phyloP scores from a whole-genome alignment of 2,797 vertebrate genomes.

The Poeciliopsis infans region DNA sequence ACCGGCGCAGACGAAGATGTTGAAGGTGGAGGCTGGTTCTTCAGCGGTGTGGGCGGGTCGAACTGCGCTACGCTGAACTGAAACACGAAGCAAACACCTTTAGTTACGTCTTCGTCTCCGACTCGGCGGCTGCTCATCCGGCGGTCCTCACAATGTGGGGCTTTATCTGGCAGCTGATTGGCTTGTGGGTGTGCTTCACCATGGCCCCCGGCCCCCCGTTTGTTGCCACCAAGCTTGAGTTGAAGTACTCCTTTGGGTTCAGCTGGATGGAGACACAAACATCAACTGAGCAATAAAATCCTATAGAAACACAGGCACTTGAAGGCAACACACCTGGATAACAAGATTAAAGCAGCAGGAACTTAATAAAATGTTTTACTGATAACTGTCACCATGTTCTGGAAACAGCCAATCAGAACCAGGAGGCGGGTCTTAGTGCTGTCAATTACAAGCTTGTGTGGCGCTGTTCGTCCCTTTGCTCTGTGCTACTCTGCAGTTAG shows the following conservation, averaged over 20 bases:
- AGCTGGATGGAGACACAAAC: conserved; percentile 19
- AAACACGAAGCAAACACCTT: not conserved
- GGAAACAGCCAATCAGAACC: too few species aligned
- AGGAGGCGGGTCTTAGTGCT: too few species aligned
- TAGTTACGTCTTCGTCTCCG: not conserved
- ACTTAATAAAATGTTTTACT: too few species aligned
- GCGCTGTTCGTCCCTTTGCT: too few species aligned
- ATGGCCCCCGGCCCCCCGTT: conserved; percentile 69
- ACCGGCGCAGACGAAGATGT: not conserved
- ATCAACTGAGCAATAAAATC: not conserved
- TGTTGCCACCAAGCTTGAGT: fast-evolving
- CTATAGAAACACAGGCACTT: not conserved
- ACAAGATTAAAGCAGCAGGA: too few species aligned
- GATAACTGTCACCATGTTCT: too few species aligned
- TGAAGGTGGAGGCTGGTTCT: not conserved
- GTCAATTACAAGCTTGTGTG: too few species aligned
- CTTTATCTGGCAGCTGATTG: conserved; percentile 24
- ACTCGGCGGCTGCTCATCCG: not conserved
- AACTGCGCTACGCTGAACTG: conserved; percentile 37
- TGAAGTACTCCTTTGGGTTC: not conserved
- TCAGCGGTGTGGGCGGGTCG: not conserved
- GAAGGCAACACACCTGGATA: not conserved
- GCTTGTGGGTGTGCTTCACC: conserved; percentile 44
- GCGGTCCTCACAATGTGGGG: conserved; percentile 38
- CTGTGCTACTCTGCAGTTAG: too few species aligned